Evolutionary conservation across 1,140 invertebrate genomes (phyloP).

Genomic region (Nylanderia fulva): DNA sequence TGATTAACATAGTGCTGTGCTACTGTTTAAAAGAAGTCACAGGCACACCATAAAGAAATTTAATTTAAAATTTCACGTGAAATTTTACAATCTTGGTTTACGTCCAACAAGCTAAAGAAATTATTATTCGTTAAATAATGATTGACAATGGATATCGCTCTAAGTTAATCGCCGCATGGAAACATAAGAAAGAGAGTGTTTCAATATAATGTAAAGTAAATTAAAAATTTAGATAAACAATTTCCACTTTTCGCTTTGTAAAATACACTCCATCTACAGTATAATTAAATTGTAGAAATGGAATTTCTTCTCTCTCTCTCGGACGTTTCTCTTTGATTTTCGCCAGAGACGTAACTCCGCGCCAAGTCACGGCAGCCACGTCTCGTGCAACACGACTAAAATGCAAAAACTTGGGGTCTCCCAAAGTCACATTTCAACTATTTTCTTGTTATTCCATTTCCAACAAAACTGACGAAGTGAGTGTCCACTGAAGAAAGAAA

Average conservation of each 20-base stretch:
- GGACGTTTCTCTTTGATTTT: conserved; percentile 48
- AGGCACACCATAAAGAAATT: background rate
- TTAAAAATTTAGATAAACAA: conserved; percentile 21
- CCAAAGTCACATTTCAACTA: conserved; percentile 44
- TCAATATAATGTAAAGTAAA: conserved; percentile 16
- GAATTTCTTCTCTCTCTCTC: conserved; percentile 31
- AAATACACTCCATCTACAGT: conserved; percentile 3
- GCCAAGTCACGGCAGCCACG: conserved; percentile 2
- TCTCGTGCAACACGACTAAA: background rate
- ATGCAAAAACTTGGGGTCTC: conserved; percentile 37
- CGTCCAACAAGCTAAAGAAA: background rate
- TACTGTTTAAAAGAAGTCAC: background rate
- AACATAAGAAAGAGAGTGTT: background rate
- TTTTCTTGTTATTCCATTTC: conserved; percentile 20
- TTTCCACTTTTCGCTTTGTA: background rate
- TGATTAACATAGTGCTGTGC: background rate
- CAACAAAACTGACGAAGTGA: background rate
- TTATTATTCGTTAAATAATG: conserved; percentile 17
- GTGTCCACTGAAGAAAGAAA: background rate
- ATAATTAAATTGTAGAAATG: conserved; percentile 50
- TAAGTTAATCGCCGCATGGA: background rate
- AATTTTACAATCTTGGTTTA: conserved; percentile 6
- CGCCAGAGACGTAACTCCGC: background rate
- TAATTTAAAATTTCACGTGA: background rate
- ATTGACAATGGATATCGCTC: background rate